Evolutionary conservation across 2,113 vertebrate genomes (phyloP).

Genomic region (Colinus virginianus): DNA sequence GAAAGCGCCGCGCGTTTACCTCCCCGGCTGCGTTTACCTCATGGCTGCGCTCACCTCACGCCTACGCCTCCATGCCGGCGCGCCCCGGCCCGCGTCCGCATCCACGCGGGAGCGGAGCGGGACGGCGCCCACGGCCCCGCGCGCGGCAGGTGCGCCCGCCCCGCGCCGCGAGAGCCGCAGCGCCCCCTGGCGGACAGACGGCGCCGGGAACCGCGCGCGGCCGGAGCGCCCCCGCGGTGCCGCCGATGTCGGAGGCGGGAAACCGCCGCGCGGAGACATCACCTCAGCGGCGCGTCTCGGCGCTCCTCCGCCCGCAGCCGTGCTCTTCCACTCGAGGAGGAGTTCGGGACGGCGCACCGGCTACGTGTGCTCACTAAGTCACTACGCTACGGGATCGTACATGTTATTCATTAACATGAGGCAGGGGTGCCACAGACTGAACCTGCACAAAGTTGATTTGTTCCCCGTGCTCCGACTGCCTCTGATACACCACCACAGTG

Average conservation of each 20-base stretch:
- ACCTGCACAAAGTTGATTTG: slow-evolving; percentile 35
- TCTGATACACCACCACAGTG: neutral
- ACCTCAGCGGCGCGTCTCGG: neutral
- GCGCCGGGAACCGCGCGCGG: too few species aligned
- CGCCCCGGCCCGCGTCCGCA: too few species aligned
- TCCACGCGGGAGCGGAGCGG: too few species aligned
- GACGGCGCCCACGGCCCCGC: too few species aligned
- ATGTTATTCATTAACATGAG: slow-evolving; percentile 54
- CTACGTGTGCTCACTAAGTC: neutral
- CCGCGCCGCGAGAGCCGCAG: too few species aligned
- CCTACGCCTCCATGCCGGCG: too few species aligned
- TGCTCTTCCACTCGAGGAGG: neutral
- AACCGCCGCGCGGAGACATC: neutral
- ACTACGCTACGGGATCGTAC: slow-evolving; percentile 22
- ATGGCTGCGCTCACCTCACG: too few species aligned
- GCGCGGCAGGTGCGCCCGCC: too few species aligned
- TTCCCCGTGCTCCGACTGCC: slow-evolving; percentile 42
- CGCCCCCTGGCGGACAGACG: too few species aligned
- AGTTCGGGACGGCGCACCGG: neutral
- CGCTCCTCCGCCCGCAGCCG: neutral
- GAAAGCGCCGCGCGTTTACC: too few species aligned
- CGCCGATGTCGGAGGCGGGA: neutral
- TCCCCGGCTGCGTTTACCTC: too few species aligned
- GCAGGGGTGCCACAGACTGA: neutral
- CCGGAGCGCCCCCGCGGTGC: too few species aligned